These are phyloP conservation scores for Drosophila acutilabella DNA, from an alignment of 2,888 invertebrate genomes.

Conservation along the genomic window DNA sequence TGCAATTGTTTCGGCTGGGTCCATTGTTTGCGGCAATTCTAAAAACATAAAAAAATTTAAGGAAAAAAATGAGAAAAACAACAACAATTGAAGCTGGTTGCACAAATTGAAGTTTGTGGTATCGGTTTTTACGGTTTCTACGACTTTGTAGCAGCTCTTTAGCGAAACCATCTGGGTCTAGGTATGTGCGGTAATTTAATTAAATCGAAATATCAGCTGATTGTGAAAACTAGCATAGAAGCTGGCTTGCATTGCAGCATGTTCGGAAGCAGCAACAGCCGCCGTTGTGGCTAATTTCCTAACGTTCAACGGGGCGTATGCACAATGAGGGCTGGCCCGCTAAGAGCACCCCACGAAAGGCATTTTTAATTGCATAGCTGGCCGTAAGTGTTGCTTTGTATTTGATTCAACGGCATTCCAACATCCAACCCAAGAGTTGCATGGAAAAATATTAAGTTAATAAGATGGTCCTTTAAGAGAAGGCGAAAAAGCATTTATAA, in stretches of 20 bases:
- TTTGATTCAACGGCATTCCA: slow-evolving; percentile 32
- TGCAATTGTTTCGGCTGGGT: slow-evolving; percentile 60
- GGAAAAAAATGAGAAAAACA: slow-evolving; percentile 26
- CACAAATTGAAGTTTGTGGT: slow-evolving; percentile 5
- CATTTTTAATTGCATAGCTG: slow-evolving; percentile 65
- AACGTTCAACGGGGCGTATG: slow-evolving; percentile 66
- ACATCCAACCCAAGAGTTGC: slow-evolving; percentile 16
- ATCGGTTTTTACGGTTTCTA: slow-evolving; percentile 15
- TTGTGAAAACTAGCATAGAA: slow-evolving; percentile 56
- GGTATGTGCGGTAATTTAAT: slow-evolving; percentile 73
- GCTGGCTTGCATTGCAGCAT: slow-evolving; percentile 7
- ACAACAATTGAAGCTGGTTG: slow-evolving; percentile 43
- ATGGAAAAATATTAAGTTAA: slow-evolving; percentile 1
- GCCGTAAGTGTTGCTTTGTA: slow-evolving; percentile 43
- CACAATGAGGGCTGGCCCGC: slow-evolving; percentile 47
- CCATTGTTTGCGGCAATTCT: slow-evolving; percentile 65
- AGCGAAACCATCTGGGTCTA: slow-evolving; percentile 34
- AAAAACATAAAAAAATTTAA: slow-evolving; percentile 24
- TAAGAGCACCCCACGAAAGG: slow-evolving; percentile 20
- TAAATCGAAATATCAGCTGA: slow-evolving; percentile 75
- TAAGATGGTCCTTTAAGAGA: background rate
- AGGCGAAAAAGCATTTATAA: background rate
- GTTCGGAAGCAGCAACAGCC: slow-evolving; percentile 25
- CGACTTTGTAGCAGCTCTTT: slow-evolving; percentile 21
- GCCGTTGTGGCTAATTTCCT: slow-evolving; percentile 61